These are phyloP conservation scores for Lutjanus campechanus DNA, from an alignment of 2,797 vertebrate genomes.

Conservation along the genomic window DNA sequence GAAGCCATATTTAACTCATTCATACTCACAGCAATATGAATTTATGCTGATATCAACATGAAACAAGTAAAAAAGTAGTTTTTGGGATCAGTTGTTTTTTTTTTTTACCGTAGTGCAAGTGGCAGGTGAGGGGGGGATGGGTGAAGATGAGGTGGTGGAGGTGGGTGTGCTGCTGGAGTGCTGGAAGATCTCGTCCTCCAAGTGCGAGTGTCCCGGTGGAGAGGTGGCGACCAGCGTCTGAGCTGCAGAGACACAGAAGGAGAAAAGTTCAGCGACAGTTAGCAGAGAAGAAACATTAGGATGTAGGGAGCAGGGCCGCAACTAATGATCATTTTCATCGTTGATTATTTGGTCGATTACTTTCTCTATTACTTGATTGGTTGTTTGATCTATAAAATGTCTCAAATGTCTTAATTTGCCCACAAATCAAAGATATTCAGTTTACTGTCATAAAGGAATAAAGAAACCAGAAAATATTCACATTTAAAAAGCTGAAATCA, in stretches of 20 bases:
- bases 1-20: too few species aligned
- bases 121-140: constrained; percentile 91
- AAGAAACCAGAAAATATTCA: too few species aligned
- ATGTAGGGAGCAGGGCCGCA: too few species aligned
- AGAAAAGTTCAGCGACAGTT: background rate
- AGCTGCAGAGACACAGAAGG: constrained; percentile 75
- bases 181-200: constrained; percentile 94
- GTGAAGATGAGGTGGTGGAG: constrained; percentile 93
- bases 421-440: too few species aligned
- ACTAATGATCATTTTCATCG: too few species aligned
- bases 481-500: too few species aligned
- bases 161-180: constrained; percentile 92
- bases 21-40: too few species aligned
- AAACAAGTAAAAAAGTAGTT: background rate
- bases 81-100: background rate
- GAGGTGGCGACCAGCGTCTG: constrained; percentile 91
- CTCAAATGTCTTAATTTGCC: too few species aligned
- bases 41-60: background rate
- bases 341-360: too few species aligned
- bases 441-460: too few species aligned
- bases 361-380: too few species aligned
- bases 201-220: constrained; percentile 87
- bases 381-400: too few species aligned
- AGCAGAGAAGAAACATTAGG: background rate
- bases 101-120: constrained; percentile 89